These are phyloP conservation scores for Noctua comes DNA, from an alignment of 2,888 invertebrate genomes.

Conservation along the genomic window DNA sequence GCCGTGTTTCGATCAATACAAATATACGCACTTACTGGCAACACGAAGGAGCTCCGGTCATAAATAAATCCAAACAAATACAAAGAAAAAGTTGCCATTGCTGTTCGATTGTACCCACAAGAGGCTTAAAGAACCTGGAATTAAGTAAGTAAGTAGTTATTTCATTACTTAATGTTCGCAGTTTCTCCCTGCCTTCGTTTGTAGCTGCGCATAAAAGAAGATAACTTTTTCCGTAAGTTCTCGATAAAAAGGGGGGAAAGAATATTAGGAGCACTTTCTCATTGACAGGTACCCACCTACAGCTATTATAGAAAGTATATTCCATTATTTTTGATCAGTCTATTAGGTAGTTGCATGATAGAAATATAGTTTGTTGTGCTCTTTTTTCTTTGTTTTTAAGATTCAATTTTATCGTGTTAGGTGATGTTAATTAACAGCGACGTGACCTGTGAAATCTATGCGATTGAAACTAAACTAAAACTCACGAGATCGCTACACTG, in stretches of 20 bases:
- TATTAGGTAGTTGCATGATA: neutral
- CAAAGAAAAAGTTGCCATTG: neutral
- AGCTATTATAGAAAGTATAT: neutral
- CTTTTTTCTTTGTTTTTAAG: neutral
- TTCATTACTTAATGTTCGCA: neutral
- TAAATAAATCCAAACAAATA: constrained; percentile 5
- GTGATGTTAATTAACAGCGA: neutral
- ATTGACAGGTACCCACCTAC: neutral
- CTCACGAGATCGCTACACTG: neutral
- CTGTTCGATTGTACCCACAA: neutral
- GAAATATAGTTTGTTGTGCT: neutral
- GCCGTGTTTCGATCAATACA: constrained; percentile 8
- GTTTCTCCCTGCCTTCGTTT: neutral
- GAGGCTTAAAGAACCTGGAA: neutral
- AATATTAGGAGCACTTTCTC: neutral
- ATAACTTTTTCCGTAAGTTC: neutral
- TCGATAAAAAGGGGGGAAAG: neutral
- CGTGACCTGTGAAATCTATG: neutral
- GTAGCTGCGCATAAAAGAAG: too few relatives aligned
- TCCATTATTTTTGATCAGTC: neutral
- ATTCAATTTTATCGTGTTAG: neutral
- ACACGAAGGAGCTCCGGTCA: too few relatives aligned
- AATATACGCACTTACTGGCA: neutral
- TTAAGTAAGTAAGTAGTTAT: constrained; percentile 3
- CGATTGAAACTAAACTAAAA: neutral